Conservation (phyloP, 2,113 vertebrate species). For the Notothenia coriiceps region DNA sequence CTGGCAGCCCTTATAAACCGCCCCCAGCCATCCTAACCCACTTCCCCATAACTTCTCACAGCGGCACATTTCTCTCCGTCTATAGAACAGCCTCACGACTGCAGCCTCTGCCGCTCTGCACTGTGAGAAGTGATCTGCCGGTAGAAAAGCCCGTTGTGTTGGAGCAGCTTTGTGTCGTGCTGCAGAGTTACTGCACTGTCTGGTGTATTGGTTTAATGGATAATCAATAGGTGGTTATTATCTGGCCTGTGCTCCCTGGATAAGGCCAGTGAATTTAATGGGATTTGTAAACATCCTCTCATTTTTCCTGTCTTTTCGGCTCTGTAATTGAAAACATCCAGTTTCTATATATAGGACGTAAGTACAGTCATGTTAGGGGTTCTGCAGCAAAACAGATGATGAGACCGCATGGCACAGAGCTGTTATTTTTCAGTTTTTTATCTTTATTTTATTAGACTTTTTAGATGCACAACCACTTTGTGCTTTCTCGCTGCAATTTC, state of each 20-base stretch:
- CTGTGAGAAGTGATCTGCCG: conserved; percentile 53
- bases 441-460: neutral
- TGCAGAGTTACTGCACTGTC: conserved; percentile 53
- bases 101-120: conserved; percentile 14
- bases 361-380: conserved; percentile 39
- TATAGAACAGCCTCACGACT: conserved; percentile 24
- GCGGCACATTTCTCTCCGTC: conserved; percentile 49
- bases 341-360: conserved; percentile 51
- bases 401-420: neutral
- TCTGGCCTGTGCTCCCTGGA: conserved; percentile 69
- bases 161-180: conserved; percentile 44
- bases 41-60: conserved; percentile 27
- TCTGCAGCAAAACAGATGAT: conserved; percentile 32
- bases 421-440: conserved; percentile 6
- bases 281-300: conserved; percentile 81
- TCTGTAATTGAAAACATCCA: conserved; percentile 76
- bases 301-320: conserved; percentile 74
- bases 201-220: conserved; percentile 76
- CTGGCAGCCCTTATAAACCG: conserved; percentile 7
- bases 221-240: conserved; percentile 84
- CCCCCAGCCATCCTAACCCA: neutral
- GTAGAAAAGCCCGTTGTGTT: conserved; percentile 45
- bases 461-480: neutral
- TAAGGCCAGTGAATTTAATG: conserved; percentile 67
- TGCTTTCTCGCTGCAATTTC: conserved; percentile 1